Evolutionary conservation across 1,140 invertebrate genomes (phyloP), one percentile per base, ranked within the genome.

Genomic region (Bilobella aurantiaca): DNA sequence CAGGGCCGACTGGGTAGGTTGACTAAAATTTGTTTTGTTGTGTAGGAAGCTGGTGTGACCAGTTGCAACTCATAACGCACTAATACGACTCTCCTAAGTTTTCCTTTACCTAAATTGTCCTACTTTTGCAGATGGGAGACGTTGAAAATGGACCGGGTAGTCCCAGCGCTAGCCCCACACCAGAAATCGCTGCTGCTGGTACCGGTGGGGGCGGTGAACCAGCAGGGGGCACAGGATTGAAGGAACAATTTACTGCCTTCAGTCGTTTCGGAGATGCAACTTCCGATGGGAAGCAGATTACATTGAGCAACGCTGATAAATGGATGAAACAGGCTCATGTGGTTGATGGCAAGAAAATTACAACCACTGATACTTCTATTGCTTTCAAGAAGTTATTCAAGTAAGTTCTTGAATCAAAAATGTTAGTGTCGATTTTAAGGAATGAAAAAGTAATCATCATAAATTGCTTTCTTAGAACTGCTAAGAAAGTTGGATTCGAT

Each of bases 321-420:
- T 95, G 92, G 91, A 89, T 95, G 85, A 94, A 93, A 73, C 91
- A 95, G 75, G 91, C 92, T 0, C 87, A 88, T 75, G 88, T 95
- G n/a, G 89, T 95, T 60, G 91, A 93, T 71, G 86, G 84, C 0
- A 93, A 92, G 77, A 90, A 87, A 73, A 87, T 92, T 64, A 90
- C 90, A 0, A 91, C 91, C 8, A 93, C 89, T 1, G 90, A 93
- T 73, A 93, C 90, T 0, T 90, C 87, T 30, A 93, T 93, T 53
- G 84, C 86, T 74, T 93, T 92, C 76, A 92, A 91, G 76, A 91
- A 91, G 75, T 57, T 69, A 16, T 84, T 91, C 64, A 93, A 92
- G 85, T 87, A 78, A 74, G 79, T 53, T 53, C 3, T 53, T 8
- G 8, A 42, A 42, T 42, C 34, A 12, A 8, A 42, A 42, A 42